Conservation (phyloP, 2,797 vertebrate genomes). For the Manis javanica region DNA sequence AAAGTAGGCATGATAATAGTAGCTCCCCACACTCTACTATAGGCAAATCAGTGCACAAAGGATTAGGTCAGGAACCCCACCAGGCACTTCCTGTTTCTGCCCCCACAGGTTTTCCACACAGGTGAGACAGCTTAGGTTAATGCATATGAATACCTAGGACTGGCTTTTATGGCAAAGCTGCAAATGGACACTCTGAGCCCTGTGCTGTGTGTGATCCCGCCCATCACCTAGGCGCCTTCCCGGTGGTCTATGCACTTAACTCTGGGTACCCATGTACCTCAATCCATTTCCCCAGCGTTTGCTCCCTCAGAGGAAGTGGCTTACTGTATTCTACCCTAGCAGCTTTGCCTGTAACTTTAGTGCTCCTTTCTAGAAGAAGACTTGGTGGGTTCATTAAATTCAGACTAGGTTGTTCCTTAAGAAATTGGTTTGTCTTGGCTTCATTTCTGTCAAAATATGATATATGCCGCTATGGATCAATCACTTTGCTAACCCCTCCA, state of each 20-base stretch:
- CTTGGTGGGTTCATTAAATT: background rate
- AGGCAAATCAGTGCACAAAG: background rate
- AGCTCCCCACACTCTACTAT: background rate
- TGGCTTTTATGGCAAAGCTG: background rate
- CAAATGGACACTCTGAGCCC: background rate
- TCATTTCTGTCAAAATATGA: conserved; percentile 57
- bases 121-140: background rate
- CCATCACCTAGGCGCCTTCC: background rate
- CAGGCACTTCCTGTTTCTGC: background rate
- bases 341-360: background rate
- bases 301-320: background rate
- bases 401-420: background rate
- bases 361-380: background rate
- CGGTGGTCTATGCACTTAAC: background rate
- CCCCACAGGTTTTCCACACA: background rate
- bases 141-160: background rate
- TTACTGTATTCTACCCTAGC: background rate
- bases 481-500: background rate
- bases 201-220: background rate
- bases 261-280: background rate
- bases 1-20: background rate
- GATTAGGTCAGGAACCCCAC: background rate
- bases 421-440: background rate
- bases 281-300: background rate
- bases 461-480: background rate